phyloP scores from a whole-genome alignment of 2,113 vertebrate genomes.

The Cebidichthys violaceus region DNA sequence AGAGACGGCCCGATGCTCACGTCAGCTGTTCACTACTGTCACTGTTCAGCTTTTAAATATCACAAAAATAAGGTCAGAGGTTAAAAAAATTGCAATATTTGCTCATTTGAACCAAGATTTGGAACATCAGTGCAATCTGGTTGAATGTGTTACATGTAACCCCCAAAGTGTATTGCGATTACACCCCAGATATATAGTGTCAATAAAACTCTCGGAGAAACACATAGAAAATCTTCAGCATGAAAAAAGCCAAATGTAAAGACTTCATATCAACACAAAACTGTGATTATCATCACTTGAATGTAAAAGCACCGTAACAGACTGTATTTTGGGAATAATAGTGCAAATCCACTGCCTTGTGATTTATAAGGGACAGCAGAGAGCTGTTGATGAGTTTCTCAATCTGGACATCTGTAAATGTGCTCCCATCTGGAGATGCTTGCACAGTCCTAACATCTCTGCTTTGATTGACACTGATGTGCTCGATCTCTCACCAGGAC shows the following conservation, averaged over 20 bases:
- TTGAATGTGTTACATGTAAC: neutral
- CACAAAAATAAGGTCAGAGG: too few species aligned
- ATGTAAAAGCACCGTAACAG: neutral
- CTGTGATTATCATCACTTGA: neutral
- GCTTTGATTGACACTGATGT: slow-evolving; percentile 25
- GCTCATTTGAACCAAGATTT: neutral
- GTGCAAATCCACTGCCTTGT: neutral
- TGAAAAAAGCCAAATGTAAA: neutral
- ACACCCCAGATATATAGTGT: neutral
- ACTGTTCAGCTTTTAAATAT: too few species aligned
- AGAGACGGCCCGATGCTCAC: neutral
- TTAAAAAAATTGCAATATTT: neutral
- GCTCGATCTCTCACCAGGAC: slow-evolving; percentile 82
- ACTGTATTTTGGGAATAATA: neutral
- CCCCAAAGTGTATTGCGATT: neutral
- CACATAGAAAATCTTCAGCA: neutral
- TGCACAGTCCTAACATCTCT: neutral
- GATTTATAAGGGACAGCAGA: slow-evolving; percentile 11
- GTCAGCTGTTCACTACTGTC: too few species aligned
- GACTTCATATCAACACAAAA: neutral
- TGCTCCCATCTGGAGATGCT: slow-evolving; percentile 12
- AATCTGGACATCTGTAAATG: slow-evolving; percentile 23
- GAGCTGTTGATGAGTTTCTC: slow-evolving; percentile 22
- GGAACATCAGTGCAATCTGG: neutral
- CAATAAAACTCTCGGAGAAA: neutral